Evolutionary conservation across 2,888 invertebrate species (phyloP).

Genomic region (Microlaimidae sp.): DNA sequence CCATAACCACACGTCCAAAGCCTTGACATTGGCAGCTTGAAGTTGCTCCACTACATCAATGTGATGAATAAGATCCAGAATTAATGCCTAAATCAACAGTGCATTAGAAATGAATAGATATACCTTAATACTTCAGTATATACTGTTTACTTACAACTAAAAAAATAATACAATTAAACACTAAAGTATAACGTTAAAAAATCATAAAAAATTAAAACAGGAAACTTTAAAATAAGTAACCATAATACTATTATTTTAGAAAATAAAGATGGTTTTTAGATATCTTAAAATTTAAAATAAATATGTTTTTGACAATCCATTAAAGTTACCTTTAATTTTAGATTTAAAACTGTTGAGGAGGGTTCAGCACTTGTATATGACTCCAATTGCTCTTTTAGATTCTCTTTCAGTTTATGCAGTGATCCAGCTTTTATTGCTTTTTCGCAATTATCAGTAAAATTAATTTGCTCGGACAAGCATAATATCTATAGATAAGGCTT

Average conservation of each 20-base stretch:
- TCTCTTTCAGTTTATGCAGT: constrained; percentile 31
- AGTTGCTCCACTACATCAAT: constrained; percentile 62
- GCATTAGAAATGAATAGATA: too few species aligned
- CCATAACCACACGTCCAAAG: constrained; percentile 71
- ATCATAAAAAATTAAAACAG: too few species aligned
- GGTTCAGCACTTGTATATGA: constrained; percentile 42
- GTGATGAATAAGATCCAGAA: constrained; percentile 82
- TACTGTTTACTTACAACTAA: too few species aligned
- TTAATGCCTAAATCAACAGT: too few species aligned
- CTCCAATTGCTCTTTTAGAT: constrained; percentile 39
- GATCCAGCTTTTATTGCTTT: constrained; percentile 48
- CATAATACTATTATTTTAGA: too few species aligned
- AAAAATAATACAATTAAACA: too few species aligned
- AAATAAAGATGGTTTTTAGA: too few species aligned
- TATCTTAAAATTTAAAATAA: too few species aligned
- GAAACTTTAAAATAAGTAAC: too few species aligned
- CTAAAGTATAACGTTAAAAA: too few species aligned
- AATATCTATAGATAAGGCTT: constrained; percentile 45
- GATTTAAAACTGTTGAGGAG: constrained; percentile 47
- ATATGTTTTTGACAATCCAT: too few species aligned
- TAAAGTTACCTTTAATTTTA: constrained; percentile 82
- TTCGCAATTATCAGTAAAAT: constrained; percentile 67
- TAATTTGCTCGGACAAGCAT: constrained; percentile 63
- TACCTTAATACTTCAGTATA: too few species aligned
- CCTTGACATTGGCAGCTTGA: constrained; percentile 48